These are phyloP conservation scores for Neotragus pygmaeus DNA, from an alignment of 2,113 vertebrate genomes.

Conservation along the genomic window DNA sequence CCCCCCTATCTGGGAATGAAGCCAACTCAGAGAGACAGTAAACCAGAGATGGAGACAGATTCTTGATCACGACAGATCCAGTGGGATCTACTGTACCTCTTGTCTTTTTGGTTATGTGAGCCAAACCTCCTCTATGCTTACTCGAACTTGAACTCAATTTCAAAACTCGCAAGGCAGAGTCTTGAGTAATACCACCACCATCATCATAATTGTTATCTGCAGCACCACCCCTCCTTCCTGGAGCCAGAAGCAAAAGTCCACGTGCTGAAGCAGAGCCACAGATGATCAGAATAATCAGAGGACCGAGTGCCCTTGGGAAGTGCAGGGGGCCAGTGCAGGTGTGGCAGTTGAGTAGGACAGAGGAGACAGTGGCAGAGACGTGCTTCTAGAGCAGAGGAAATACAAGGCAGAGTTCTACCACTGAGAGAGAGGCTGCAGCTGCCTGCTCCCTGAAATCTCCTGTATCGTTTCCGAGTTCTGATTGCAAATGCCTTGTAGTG, in stretches of 20 bases:
- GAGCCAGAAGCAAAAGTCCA: constrained; percentile 41
- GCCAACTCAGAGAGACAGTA: not conserved
- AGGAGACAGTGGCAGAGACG: not conserved
- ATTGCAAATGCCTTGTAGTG: not conserved
- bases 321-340: not conserved
- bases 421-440: not conserved
- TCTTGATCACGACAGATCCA: not conserved
- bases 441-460: not conserved
- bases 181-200: not conserved
- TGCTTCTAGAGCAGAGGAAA: not conserved
- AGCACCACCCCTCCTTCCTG: not conserved
- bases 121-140: not conserved
- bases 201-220: not conserved
- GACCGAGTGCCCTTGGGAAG: constrained; percentile 13
- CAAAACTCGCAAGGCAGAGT: not conserved
- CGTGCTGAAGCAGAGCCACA: constrained; percentile 22
- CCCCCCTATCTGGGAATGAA: not conserved
- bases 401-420: not conserved
- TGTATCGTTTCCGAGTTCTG: not conserved
- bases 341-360: not conserved
- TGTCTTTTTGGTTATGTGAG: not conserved
- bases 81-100: not conserved
- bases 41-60: not conserved
- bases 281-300: not conserved
- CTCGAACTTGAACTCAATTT: constrained; percentile 7